phyloP scores from a whole-genome alignment of 1,140 invertebrate species.

The Brachionus manjavacas region DNA sequence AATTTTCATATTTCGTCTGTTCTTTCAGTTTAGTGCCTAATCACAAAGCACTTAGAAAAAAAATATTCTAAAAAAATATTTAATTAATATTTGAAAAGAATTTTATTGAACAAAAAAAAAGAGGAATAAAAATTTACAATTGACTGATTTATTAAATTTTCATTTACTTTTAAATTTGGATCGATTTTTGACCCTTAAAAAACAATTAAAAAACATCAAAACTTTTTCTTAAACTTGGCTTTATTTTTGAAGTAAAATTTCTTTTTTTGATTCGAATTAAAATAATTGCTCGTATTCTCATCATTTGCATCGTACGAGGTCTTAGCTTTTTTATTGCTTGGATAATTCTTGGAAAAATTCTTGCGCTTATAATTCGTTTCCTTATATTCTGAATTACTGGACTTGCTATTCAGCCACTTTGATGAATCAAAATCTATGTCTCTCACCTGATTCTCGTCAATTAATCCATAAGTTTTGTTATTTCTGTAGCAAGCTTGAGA shows the following conservation, averaged over 20 bases:
- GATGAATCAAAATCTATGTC: constrained; percentile 16
- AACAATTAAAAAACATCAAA: background rate
- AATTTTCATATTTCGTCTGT: too few relatives aligned
- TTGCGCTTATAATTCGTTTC: background rate
- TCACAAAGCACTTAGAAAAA: background rate
- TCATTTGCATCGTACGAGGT: background rate
- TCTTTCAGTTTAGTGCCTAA: background rate
- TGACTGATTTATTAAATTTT: background rate
- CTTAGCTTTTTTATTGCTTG: constrained; percentile 23
- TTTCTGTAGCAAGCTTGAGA: constrained; percentile 12
- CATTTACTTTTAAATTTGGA: background rate
- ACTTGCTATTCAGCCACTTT: constrained; percentile 20
- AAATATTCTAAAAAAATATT: background rate
- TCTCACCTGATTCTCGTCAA: background rate
- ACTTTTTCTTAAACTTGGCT: constrained; percentile 17
- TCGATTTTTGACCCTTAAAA: background rate
- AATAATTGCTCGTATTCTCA: background rate
- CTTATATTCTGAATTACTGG: background rate
- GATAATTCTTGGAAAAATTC: constrained; percentile 2
- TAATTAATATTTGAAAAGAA: background rate
- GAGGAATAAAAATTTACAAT: background rate
- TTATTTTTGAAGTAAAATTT: constrained; percentile 35
- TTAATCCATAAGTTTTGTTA: constrained; percentile 17
- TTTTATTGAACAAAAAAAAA: background rate
- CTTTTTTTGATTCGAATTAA: constrained; percentile 18